A percentile compares a stretch with the other conserved stretches of the same genome.
phyloP scores from a whole-genome alignment of 2,888 invertebrate species.

The Drepana falcataria region DNA sequence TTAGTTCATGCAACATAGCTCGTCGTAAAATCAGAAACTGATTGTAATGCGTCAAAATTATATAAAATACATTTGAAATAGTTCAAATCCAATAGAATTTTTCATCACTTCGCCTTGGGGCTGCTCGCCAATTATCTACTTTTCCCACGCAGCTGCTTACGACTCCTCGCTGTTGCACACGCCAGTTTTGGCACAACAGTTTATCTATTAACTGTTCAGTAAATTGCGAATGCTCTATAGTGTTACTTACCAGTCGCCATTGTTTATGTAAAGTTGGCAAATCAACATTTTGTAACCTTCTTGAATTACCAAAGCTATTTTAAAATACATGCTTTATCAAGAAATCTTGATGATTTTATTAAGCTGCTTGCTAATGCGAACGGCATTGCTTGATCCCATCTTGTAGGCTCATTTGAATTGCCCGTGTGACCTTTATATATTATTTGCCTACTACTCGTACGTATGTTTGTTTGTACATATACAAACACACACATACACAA shows the following conservation, averaged over 20 bases:
- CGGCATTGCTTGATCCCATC: constrained; percentile 12
- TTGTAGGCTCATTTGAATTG: not conserved
- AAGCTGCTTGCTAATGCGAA: constrained; percentile 24
- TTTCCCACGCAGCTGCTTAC: constrained; percentile 52
- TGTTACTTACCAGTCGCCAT: constrained; percentile 43
- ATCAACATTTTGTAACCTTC: constrained; percentile 46
- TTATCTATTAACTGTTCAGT: constrained; percentile 38
- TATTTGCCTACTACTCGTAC: not conserved
- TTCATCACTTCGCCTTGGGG: constrained; percentile 44
- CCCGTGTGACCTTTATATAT: not conserved
- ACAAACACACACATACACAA: too few species aligned
- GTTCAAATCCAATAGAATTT: constrained; percentile 41
- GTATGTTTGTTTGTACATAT: not conserved
- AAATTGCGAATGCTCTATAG: constrained; percentile 30
- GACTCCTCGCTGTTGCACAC: constrained; percentile 26
- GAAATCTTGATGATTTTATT: constrained; percentile 57
- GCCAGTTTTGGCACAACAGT: constrained; percentile 33
- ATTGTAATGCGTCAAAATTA: too few species aligned
- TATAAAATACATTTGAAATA: too few species aligned
- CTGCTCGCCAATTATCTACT: constrained; percentile 22
- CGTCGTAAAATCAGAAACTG: too few species aligned
- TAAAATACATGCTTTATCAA: constrained; percentile 38
- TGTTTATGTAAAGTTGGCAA: constrained; percentile 57
- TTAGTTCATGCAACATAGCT: too few species aligned
- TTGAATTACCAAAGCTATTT: constrained; percentile 44